Evolutionary conservation across 2,113 vertebrate species (phyloP).

Genomic region (Oryzias woworae): DNA sequence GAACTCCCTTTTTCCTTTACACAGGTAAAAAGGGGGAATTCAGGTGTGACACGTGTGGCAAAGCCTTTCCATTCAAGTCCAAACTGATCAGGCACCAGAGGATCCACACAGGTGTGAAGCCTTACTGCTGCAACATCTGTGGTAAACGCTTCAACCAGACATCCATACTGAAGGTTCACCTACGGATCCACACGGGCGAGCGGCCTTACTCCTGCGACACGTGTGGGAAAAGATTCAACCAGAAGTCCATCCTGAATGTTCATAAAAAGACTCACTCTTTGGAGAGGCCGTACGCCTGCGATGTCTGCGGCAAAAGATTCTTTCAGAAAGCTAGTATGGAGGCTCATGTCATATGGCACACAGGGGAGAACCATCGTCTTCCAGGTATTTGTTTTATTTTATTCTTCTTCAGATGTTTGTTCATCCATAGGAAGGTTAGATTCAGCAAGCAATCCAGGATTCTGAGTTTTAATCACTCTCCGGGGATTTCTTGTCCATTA

Average conservation of each 20-base stretch:
- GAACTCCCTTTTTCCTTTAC: not conserved
- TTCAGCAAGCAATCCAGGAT: too few species aligned
- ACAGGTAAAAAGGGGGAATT: constrained; percentile 1
- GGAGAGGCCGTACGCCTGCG: constrained; percentile 25
- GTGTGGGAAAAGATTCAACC: constrained; percentile 22
- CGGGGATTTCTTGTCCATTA: too few species aligned
- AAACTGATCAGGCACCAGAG: constrained; percentile 20
- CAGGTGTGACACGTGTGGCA: constrained; percentile 22
- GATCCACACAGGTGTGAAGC: constrained; percentile 30
- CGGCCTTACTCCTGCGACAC: constrained; percentile 15
- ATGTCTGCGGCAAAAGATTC: constrained; percentile 20
- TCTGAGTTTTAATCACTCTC: too few species aligned
- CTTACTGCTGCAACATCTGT: constrained; percentile 21
- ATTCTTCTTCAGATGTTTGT: too few species aligned
- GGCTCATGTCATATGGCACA: constrained; percentile 20
- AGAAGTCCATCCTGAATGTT: constrained; percentile 14
- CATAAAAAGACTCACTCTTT: constrained; percentile 23
- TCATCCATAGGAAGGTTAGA: too few species aligned
- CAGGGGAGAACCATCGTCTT: constrained; percentile 4
- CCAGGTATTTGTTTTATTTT: too few species aligned
- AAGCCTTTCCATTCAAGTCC: constrained; percentile 12
- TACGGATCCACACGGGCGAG: constrained; percentile 28
- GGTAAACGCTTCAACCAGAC: constrained; percentile 28
- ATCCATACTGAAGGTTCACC: constrained; percentile 28
- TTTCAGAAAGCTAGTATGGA: constrained; percentile 14